Conservation (phyloP, 2,888 invertebrate species). For the Dasysyrphus tricinctus region DNA sequence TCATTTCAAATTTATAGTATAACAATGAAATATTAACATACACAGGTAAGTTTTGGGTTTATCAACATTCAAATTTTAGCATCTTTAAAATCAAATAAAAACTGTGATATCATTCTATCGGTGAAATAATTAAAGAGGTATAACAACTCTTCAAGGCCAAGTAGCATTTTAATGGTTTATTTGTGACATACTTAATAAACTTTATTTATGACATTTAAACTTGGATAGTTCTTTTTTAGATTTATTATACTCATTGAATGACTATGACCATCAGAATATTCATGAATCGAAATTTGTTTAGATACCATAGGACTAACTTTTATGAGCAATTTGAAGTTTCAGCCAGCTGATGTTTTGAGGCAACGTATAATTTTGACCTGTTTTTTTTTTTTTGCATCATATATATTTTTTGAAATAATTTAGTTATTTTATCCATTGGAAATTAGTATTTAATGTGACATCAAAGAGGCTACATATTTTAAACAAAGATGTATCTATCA, state of each 20-base stretch:
- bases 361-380: neutral
- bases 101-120: neutral
- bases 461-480: conserved; percentile 1
- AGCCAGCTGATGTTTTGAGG: neutral
- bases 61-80: neutral
- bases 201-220: too few relatives aligned
- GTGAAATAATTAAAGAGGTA: neutral
- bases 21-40: conserved; percentile 7
- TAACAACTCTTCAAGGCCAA: neutral
- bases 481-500: conserved; percentile 8
- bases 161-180: neutral
- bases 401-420: conserved; percentile 2
- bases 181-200: too few relatives aligned
- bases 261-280: neutral
- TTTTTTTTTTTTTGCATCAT: neutral
- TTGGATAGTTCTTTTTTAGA: conserved; percentile 1
- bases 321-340: neutral
- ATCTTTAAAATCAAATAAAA: neutral
- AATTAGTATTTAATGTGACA: conserved; percentile 24
- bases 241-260: conserved; percentile 6
- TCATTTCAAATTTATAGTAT: conserved; percentile 1
- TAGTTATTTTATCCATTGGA: neutral
- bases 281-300: neutral
- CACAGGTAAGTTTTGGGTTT: neutral
- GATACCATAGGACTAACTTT: neutral